Base-by-base conservation (phyloP, 1,140 invertebrate genomes). In the Hypothenemus hampei region DNA sequence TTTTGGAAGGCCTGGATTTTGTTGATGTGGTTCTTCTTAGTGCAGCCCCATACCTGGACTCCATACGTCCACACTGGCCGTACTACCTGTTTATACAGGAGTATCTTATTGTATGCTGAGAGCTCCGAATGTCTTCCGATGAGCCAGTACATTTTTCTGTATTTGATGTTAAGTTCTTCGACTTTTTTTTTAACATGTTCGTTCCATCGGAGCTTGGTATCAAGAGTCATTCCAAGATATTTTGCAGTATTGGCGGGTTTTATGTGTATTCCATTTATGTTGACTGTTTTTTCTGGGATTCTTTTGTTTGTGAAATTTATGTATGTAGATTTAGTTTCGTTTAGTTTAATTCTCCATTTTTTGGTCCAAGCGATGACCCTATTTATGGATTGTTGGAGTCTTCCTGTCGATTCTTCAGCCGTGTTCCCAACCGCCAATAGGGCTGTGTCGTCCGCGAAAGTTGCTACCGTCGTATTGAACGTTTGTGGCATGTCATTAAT, bases 381-480 rank as follows among this genome's bases (percentile, higher is more conserved):
- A 15, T 36, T 36, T 36, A 36, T 13, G 15, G 6, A 4, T 36
- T 36, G 35, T 8, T 10, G 15, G 15, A 36, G 35, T 36, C 6
- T 36, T 11, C 11, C 24, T 29, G 24, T 29, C 11, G 24, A 29
- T 29, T 29, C 24, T 29, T 29, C 24, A 29, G 11, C 8, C 44
- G 21, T 20, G 5, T 52, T 46, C 10, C n/a, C 24, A 13, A 53
- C 23, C 44, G 31, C 6, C n/a, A 66, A 26, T 33, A 65, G 52
- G 45, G 62, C 65, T 16, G 58, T 67, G 44, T 69, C 65, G 41
- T 70, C 64, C n/a, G 66, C 62, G 61, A 63, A 69, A 16, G 64
- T 65, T 13, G 61, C 62, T 13, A 54, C 60, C 20, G 51, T 57
- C 59, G 20, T 59, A 24, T 19, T 55, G 21, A 8, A 19, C 16